Percentiles rank a stretch among this genome's conserved stretches.
These are phyloP conservation scores for Pyralis farinalis DNA, from an alignment of 2,888 invertebrate genomes.

Conservation along the genomic window DNA sequence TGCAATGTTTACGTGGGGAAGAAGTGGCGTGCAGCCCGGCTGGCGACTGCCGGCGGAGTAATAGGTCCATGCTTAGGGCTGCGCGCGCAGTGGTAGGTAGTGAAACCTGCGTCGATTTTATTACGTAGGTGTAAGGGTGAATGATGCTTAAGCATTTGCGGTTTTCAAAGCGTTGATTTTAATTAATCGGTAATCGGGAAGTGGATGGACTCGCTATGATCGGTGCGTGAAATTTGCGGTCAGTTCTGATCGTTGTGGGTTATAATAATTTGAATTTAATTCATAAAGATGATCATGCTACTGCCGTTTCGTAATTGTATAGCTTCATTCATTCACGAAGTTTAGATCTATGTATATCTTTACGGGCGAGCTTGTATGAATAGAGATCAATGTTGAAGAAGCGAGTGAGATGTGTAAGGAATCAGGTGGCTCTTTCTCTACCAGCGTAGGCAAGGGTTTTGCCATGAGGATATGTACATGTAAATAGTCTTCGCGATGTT, in stretches of 20 bases:
- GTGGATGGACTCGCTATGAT: conserved; percentile 23
- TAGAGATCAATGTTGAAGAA: no score
- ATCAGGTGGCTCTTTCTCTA: no score
- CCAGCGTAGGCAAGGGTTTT: no score
- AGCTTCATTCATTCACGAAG: not conserved
- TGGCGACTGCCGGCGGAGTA: conserved; percentile 75
- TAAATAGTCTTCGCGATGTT: no score
- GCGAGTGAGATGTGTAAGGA: no score
- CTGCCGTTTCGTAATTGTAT: not conserved
- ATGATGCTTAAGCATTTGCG: conserved; percentile 33
- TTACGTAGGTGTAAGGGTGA: conserved; percentile 69
- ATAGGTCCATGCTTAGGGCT: conserved; percentile 41
- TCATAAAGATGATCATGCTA: not conserved
- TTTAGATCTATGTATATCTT: no score
- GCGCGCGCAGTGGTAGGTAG: conserved; percentile 60
- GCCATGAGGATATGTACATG: no score
- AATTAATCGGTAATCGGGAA: conserved; percentile 45
- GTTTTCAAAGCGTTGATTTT: conserved; percentile 36
- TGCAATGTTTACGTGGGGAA: conserved; percentile 57
- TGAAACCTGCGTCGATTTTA: conserved; percentile 60
- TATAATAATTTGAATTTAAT: not conserved
- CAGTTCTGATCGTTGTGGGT: conserved; percentile 14
- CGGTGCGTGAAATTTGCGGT: conserved; percentile 24
- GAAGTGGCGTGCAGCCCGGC: conserved; percentile 71
- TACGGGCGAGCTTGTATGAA: no score